Evolutionary conservation across 2,888 invertebrate genomes (phyloP).

Genomic region (Xylocampa areola): DNA sequence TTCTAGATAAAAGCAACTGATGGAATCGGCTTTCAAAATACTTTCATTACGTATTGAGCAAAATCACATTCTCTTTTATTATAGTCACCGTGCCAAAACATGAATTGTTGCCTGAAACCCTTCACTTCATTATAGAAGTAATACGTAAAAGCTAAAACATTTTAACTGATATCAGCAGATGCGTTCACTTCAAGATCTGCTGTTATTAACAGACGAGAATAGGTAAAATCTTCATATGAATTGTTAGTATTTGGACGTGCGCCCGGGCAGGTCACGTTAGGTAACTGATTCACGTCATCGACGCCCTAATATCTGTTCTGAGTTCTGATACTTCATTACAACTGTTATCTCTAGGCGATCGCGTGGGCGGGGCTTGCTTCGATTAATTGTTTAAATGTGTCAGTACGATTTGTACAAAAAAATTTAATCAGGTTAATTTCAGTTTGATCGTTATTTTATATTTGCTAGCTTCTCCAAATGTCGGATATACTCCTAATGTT

Average conservation of each 20-base stretch:
- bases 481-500: too few species aligned
- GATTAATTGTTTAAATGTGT: constrained; percentile 44
- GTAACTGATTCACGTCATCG: constrained; percentile 59
- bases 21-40: neutral
- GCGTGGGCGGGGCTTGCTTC: constrained; percentile 39
- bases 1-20: constrained; percentile 1
- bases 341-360: constrained; percentile 53
- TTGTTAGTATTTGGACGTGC: constrained; percentile 59
- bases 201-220: constrained; percentile 56
- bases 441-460: constrained; percentile 37
- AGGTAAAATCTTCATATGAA: constrained; percentile 60
- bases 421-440: constrained; percentile 45
- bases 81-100: constrained; percentile 41
- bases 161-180: constrained; percentile 54
- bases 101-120: constrained; percentile 30
- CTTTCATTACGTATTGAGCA: constrained; percentile 13
- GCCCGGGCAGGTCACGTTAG: constrained; percentile 55
- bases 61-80: constrained; percentile 32
- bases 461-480: constrained; percentile 10
- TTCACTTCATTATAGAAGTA: constrained; percentile 21
- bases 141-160: constrained; percentile 55
- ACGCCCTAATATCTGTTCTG: constrained; percentile 56
- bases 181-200: constrained; percentile 50
- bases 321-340: constrained; percentile 58
- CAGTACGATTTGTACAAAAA: too few species aligned